These are phyloP conservation scores for Panzeria rudis DNA, from an alignment of 2,888 invertebrate genomes.

Conservation along the genomic window DNA sequence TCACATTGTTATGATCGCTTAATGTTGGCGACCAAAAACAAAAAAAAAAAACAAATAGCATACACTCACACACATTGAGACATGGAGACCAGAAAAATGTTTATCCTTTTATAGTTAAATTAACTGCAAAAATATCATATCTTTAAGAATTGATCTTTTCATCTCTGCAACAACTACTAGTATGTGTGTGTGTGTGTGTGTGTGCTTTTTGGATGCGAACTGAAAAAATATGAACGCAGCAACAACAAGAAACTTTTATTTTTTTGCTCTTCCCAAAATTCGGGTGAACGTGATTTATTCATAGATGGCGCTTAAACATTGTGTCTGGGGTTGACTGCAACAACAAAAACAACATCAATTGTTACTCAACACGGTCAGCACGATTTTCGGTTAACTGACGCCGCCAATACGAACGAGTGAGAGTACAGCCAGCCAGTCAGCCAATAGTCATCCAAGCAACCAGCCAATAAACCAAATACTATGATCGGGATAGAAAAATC, in stretches of 20 bases:
- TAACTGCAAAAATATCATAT: constrained; percentile 69
- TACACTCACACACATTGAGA: constrained; percentile 22
- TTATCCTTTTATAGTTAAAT: constrained; percentile 74
- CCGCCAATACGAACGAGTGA: constrained; percentile 57
- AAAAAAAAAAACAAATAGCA: neutral
- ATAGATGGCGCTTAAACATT: constrained; percentile 74
- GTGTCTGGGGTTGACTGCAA: constrained; percentile 66
- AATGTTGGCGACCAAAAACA: constrained; percentile 26
- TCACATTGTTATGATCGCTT: constrained; percentile 41
- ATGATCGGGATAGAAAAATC: constrained; percentile 67
- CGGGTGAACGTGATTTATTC: constrained; percentile 74
- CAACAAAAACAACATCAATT: constrained; percentile 45
- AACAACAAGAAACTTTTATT: constrained; percentile 34
- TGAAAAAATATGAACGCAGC: constrained; percentile 10
- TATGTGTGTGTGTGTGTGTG: too few species aligned
- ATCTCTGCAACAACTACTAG: constrained; percentile 40
- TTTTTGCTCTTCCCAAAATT: constrained; percentile 34
- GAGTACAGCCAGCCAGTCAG: constrained; percentile 11
- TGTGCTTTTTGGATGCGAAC: constrained; percentile 27
- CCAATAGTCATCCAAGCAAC: constrained; percentile 6
- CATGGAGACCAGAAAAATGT: constrained; percentile 23
- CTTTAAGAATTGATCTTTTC: constrained; percentile 70
- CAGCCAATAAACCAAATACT: constrained; percentile 66
- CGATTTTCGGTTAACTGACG: constrained; percentile 71
- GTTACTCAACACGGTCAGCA: constrained; percentile 73